Conservation (phyloP, 1,140 invertebrate species). For the Diorhabda elongata region DNA sequence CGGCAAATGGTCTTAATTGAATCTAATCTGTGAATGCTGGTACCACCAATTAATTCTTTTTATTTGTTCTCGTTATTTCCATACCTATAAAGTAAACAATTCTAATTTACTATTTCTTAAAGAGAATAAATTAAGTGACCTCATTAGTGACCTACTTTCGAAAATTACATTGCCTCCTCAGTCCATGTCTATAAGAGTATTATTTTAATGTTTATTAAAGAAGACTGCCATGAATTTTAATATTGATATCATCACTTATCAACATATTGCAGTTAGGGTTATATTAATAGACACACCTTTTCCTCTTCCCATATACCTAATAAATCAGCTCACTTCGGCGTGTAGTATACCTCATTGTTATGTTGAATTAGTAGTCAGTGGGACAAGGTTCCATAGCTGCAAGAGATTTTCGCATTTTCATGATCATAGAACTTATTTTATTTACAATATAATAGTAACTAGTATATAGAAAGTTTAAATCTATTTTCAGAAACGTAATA, state of each 20-base stretch:
- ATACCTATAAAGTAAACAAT: too few relatives aligned
- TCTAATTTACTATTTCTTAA: too few relatives aligned
- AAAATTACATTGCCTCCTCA: neutral
- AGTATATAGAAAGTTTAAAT: too few relatives aligned
- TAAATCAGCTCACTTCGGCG: slow-evolving; percentile 7
- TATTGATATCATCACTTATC: slow-evolving; percentile 4
- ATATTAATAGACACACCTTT: slow-evolving; percentile 12
- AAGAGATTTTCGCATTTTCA: too few relatives aligned
- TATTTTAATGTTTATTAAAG: neutral
- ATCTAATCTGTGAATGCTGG: too few relatives aligned
- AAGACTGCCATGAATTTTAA: neutral
- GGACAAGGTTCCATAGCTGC: neutral
- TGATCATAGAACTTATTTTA: too few relatives aligned
- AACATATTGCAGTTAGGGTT: slow-evolving; percentile 6
- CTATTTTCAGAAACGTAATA: too few relatives aligned
- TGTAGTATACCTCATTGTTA: neutral
- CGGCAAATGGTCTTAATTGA: too few relatives aligned
- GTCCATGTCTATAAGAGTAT: neutral
- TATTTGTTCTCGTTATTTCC: too few relatives aligned
- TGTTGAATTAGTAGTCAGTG: slow-evolving; percentile 4
- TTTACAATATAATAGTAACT: too few relatives aligned
- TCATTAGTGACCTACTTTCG: neutral
- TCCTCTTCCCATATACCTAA: slow-evolving; percentile 9
- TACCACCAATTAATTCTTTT: too few relatives aligned
- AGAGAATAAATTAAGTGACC: neutral